Conservation (phyloP, 1,140 invertebrate species). For the Cotesia vestalis region DNA sequence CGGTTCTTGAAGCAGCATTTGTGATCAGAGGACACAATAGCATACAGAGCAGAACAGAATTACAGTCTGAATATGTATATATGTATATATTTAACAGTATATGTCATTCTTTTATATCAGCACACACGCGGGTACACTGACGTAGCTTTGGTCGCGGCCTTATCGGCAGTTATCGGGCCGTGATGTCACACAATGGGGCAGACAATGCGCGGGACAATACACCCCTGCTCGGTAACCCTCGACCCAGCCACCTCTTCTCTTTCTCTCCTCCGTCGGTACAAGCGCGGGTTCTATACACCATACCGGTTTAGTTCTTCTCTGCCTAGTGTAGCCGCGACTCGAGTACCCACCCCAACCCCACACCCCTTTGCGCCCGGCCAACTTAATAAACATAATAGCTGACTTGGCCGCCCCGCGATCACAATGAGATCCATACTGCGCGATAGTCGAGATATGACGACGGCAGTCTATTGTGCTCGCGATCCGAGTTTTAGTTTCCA, state of each 20-base stretch:
- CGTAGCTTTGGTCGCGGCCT: constrained; percentile 59
- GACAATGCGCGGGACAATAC: constrained; percentile 66
- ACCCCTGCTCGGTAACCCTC: constrained; percentile 56
- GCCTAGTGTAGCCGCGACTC: constrained; percentile 23
- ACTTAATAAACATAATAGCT: constrained; percentile 68
- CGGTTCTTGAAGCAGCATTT: too few species aligned
- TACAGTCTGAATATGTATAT: too few species aligned
- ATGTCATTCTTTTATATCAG: constrained; percentile 52
- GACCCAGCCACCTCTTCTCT: constrained; percentile 23
- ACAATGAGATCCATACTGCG: constrained; percentile 59
- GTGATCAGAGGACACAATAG: background rate
- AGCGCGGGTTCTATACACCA: constrained; percentile 21
- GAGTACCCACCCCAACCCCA: constrained; percentile 11
- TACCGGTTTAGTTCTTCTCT: constrained; percentile 12
- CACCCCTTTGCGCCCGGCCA: constrained; percentile 50
- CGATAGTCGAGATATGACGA: constrained; percentile 61
- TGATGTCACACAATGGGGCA: constrained; percentile 67
- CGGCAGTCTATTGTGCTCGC: constrained; percentile 41
- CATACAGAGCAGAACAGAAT: too few species aligned
- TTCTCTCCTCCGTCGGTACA: constrained; percentile 4
- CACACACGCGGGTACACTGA: constrained; percentile 45
- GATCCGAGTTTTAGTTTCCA: constrained; percentile 56
- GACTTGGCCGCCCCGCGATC: constrained; percentile 57
- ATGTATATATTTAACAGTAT: constrained; percentile 27
- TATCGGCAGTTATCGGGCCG: constrained; percentile 67